These are phyloP conservation scores for Umimayanthus chanpuru DNA, from an alignment of 92 coral and sea anemone species.

Conservation along the genomic window DNA sequence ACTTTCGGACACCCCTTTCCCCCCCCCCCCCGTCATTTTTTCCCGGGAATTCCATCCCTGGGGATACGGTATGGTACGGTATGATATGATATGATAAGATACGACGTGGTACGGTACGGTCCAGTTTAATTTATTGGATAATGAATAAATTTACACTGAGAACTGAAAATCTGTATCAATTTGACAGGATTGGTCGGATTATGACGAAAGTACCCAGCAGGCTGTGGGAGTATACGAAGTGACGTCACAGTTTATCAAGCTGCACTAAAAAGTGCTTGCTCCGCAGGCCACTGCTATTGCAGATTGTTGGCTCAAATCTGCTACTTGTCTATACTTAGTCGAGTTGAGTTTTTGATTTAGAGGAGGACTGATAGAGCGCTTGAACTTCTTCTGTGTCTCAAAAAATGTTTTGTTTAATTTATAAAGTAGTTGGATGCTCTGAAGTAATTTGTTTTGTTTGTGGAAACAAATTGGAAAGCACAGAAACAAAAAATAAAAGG, in stretches of 20 bases:
- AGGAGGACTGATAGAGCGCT: neutral
- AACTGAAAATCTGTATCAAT: neutral
- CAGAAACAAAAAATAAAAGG: neutral
- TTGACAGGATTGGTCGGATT: constrained; percentile 94
- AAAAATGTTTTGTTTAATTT: neutral
- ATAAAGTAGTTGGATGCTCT: neutral
- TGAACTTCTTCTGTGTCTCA: neutral
- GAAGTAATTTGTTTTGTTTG: neutral
- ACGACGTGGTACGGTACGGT: neutral
- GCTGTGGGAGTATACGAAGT: constrained; percentile 95
- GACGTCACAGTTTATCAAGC: constrained; percentile 80
- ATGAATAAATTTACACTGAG: neutral
- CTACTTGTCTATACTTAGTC: neutral
- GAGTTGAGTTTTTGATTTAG: neutral
- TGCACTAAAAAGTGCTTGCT: constrained; percentile 13
- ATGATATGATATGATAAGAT: neutral
- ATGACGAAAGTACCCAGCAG: constrained; percentile 77
- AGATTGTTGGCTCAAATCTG: neutral
- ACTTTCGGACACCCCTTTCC: too few species aligned
- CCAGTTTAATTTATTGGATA: neutral
- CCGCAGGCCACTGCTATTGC: neutral
- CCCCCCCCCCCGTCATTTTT: too few species aligned
- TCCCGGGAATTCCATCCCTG: too few species aligned
- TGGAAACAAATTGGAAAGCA: neutral
- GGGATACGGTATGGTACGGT: too few species aligned